phyloP scores from a whole-genome alignment of 1,140 invertebrate species.

The Carposina sasakii region DNA sequence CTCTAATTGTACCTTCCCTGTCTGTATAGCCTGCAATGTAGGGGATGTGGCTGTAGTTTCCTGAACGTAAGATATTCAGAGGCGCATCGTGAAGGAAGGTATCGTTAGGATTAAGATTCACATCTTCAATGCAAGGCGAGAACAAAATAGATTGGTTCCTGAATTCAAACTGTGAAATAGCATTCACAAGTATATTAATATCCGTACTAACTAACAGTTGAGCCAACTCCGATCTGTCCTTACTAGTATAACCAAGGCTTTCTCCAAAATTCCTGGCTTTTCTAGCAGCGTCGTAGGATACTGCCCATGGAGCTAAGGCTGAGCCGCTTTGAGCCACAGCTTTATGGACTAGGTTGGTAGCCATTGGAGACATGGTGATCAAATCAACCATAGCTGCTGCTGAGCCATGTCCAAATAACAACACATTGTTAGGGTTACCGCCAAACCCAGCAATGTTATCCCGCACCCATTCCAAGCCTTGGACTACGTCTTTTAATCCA shows the following conservation, averaged over 20 bases:
- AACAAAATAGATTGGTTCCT: slow-evolving; percentile 49
- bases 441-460: slow-evolving; percentile 77
- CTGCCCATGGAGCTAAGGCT: slow-evolving; percentile 77
- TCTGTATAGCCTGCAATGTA: slow-evolving; percentile 47
- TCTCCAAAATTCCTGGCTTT: slow-evolving; percentile 41
- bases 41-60: slow-evolving; percentile 50
- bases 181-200: slow-evolving; percentile 27
- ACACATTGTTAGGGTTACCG: slow-evolving; percentile 77
- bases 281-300: slow-evolving; percentile 73
- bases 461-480: slow-evolving; percentile 77
- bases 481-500: slow-evolving; percentile 77
- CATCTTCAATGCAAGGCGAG: slow-evolving; percentile 53
- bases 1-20: slow-evolving; percentile 52
- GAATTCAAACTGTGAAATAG: slow-evolving; percentile 36
- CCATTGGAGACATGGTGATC: slow-evolving; percentile 76
- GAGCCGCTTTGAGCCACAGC: slow-evolving; percentile 76
- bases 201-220: slow-evolving; percentile 30
- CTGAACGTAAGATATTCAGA: slow-evolving; percentile 40
- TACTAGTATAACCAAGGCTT: slow-evolving; percentile 40
- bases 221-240: slow-evolving; percentile 33
- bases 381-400: slow-evolving; percentile 76
- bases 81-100: slow-evolving; percentile 46
- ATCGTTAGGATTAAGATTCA: slow-evolving; percentile 28
- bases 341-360: slow-evolving; percentile 72
- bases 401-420: slow-evolving; percentile 76